Base-by-base conservation (phyloP, 2,113 vertebrate genomes). In the Pitta sordida region DNA sequence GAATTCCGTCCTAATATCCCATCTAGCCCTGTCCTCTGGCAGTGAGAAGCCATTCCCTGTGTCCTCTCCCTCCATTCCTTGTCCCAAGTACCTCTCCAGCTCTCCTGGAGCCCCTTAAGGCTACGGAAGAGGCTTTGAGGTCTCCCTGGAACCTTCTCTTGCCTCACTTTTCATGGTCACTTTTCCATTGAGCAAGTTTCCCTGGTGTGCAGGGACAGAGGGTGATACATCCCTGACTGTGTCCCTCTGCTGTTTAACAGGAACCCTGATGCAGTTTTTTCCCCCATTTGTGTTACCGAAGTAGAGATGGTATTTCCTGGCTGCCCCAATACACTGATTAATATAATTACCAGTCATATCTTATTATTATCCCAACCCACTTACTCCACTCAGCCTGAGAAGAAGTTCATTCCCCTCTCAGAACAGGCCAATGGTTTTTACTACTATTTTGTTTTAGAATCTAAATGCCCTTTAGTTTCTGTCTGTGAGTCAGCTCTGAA, bases 361-460 rank as follows among this genome's bases (percentile, higher is more conserved):
- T 68, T 67, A 34, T 23, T 29, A 71, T 76, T 82, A 67, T 81
- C 67, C 32, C 65, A 74, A 62, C 32, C 14, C 29, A 62, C 34
- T 84, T 71, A 55, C 29, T 63, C 53, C 62, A 84, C 74, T 82
- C 58, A 65, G 12, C 23, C 77, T 21, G 22, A 71, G 43, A 39
- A 95, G 39, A 87, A 84, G 89, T 84, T 56, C 18, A 75, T 34
- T 86, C 82, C 22, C 32, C 6, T 30, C 48, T 63, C 41, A 82
- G 68, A 65, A 84, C 44, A 77, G 11, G 27, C 19, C 6, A 36
- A 15, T 3, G 2, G 29, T 32, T 85, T 87, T 37, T 62, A 56
- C 21, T 55, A 30, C 59, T 55, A n/a, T 39, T 93, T 81, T 36
- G 5, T 91, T 83, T 78, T 63, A 81, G 52, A 48, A 21, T 64